Conservation (phyloP, 2,113 vertebrate species). For the Progne subis region DNA sequence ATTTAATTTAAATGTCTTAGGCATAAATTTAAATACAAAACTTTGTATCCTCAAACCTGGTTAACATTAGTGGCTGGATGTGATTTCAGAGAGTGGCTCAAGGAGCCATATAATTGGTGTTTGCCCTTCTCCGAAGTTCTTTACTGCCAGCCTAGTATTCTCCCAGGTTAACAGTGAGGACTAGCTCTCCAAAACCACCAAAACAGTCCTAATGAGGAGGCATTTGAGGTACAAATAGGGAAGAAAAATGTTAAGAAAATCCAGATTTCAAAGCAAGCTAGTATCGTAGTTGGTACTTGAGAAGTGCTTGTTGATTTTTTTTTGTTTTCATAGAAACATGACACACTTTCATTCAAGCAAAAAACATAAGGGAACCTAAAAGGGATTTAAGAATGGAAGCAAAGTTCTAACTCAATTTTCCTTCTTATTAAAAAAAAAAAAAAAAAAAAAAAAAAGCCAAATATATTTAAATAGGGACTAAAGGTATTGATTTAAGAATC, state of each 20-base stretch:
- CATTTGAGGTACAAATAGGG: neutral
- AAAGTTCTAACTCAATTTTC: neutral
- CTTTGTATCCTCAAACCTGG: neutral
- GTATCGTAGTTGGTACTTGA: neutral
- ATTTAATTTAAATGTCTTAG: neutral
- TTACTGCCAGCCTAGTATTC: neutral
- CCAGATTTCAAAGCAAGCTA: neutral
- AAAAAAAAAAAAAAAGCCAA: neutral
- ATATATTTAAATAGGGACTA: neutral
- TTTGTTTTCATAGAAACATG: neutral
- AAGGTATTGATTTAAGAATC: neutral
- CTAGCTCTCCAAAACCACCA: neutral
- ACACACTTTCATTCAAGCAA: neutral
- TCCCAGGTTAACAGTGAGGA: neutral
- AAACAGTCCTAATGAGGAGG: neutral
- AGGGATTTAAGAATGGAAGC: neutral
- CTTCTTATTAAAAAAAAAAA: neutral
- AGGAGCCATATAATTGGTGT: neutral
- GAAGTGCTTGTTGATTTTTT: neutral
- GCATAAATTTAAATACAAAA: neutral
- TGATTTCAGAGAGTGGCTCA: neutral
- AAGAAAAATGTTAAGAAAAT: neutral
- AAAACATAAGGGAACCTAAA: neutral
- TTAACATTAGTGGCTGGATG: neutral
- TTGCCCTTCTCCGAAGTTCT: neutral